These are phyloP conservation scores for Yponomeuta sedellus DNA, from an alignment of 2,888 invertebrate genomes.

Conservation along the genomic window DNA sequence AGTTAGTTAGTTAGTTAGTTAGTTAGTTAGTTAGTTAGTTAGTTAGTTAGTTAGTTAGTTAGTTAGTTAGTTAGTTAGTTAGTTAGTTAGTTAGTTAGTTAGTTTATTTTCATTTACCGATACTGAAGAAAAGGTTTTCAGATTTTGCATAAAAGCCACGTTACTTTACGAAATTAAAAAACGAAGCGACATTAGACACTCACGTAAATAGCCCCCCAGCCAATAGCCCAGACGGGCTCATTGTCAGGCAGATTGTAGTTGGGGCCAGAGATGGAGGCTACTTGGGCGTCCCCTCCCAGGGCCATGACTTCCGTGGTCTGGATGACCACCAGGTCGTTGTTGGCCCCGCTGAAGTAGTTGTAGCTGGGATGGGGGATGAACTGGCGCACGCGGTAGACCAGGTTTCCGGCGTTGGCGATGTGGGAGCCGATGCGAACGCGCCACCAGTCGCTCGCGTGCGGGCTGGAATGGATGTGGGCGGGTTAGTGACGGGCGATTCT, in stretches of 20 bases:
- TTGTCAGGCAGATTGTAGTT: slow-evolving; percentile 16
- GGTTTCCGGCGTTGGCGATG: slow-evolving; percentile 36
- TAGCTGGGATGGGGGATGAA: slow-evolving; percentile 22
- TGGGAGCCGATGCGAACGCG: slow-evolving; percentile 41
- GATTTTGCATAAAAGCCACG: too few relatives aligned
- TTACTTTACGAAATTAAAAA: too few relatives aligned
- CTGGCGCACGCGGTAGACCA: slow-evolving; percentile 24
- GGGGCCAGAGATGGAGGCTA: slow-evolving; percentile 11
- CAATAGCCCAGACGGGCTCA: background rate
- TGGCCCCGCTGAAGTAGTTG: slow-evolving; percentile 11
- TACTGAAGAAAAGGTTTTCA: too few relatives aligned
- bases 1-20: too few relatives aligned
- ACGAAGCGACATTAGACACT: too few relatives aligned
- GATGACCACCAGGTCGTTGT: slow-evolving; percentile 13
- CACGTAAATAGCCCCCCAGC: too few relatives aligned
- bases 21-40: too few relatives aligned
- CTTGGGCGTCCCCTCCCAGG: background rate
- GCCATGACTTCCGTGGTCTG: background rate
- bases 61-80: too few relatives aligned
- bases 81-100: too few relatives aligned
- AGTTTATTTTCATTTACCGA: too few relatives aligned
- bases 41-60: too few relatives aligned
- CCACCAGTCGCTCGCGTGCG: slow-evolving; percentile 26
- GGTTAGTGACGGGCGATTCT: too few relatives aligned
- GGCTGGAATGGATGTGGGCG: background rate